Evolutionary conservation across 1,140 invertebrate species (phyloP).

Genomic region (Drosophila parvula): DNA sequence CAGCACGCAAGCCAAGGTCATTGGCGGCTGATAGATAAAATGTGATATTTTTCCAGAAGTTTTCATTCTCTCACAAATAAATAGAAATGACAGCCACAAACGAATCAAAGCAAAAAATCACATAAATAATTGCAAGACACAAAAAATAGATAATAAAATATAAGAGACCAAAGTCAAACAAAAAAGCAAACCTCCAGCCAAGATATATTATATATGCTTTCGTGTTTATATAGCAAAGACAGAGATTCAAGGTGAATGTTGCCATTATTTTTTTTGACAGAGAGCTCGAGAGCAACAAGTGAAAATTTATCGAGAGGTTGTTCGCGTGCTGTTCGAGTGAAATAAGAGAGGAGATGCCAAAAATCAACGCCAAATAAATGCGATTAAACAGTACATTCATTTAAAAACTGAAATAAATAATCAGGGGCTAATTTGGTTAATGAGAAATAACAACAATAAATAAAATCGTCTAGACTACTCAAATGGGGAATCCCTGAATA

Average conservation of each 20-base stretch:
- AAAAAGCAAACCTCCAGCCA: conserved; percentile 43
- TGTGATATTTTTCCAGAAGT: conserved; percentile 48
- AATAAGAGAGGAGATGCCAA: conserved; percentile 15
- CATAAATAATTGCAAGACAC: conserved; percentile 39
- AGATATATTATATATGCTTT: conserved; percentile 46
- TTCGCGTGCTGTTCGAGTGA: conserved; percentile 33
- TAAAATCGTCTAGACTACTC: background rate
- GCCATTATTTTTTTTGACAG: conserved; percentile 67
- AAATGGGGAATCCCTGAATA: conserved; percentile 5
- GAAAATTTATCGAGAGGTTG: conserved; percentile 64
- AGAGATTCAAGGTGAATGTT: conserved; percentile 67
- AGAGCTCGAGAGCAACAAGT: conserved; percentile 56
- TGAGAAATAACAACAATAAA: conserved; percentile 27
- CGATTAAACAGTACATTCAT: conserved; percentile 29
- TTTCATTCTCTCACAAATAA: conserved; percentile 45
- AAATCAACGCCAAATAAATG: conserved; percentile 22
- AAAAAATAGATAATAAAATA: conserved; percentile 21
- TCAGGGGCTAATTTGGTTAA: conserved; percentile 43
- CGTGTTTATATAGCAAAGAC: conserved; percentile 57
- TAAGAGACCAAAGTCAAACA: conserved; percentile 26
- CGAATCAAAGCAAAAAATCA: conserved; percentile 41
- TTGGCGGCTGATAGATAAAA: conserved; percentile 46
- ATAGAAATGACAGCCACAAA: conserved; percentile 58
- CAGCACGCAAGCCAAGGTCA: conserved; percentile 52
- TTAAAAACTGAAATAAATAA: conserved; percentile 35